These are phyloP conservation scores for Habroteleia sp. DNA, from an alignment of 2,888 invertebrate genomes.

Conservation along the genomic window DNA sequence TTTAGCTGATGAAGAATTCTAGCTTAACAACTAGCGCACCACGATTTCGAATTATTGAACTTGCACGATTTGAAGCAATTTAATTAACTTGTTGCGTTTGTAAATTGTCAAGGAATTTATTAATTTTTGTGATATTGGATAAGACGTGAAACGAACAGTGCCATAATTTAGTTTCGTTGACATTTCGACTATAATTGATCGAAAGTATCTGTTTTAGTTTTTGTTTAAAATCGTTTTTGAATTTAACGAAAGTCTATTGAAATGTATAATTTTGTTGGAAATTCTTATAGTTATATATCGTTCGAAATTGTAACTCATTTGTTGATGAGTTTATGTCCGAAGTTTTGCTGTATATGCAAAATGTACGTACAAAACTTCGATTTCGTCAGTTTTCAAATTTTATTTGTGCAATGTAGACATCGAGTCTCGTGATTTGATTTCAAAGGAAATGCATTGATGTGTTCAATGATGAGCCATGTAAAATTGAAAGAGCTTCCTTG, in stretches of 20 bases:
- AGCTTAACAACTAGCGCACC: constrained; percentile 18
- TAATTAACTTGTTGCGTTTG: constrained; percentile 23
- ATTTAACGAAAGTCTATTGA: constrained; percentile 50
- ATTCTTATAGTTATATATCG: constrained; percentile 35
- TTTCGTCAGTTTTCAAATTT: constrained; percentile 9
- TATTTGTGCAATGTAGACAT: constrained; percentile 45
- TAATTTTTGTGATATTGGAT: constrained; percentile 50
- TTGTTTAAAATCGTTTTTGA: constrained; percentile 42
- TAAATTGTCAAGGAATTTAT: constrained; percentile 21
- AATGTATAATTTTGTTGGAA: constrained; percentile 45
- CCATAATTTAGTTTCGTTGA: constrained; percentile 52
- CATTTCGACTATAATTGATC: constrained; percentile 11
- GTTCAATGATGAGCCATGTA: constrained; percentile 34
- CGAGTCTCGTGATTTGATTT: constrained; percentile 24
- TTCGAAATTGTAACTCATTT: constrained; percentile 19
- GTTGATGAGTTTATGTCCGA: constrained; percentile 1
- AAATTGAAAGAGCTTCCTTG: constrained; percentile 34
- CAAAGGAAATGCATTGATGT: constrained; percentile 40
- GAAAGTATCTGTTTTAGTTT: constrained; percentile 12
- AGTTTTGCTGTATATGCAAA: background rate
- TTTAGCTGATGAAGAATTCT: background rate
- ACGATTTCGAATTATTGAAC: constrained; percentile 26
- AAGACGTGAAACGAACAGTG: constrained; percentile 46
- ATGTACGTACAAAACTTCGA: too few species aligned
- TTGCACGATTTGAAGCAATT: constrained; percentile 21